Evolutionary conservation across 2,888 invertebrate species (phyloP).

Genomic region (Cremastinae sp.): DNA sequence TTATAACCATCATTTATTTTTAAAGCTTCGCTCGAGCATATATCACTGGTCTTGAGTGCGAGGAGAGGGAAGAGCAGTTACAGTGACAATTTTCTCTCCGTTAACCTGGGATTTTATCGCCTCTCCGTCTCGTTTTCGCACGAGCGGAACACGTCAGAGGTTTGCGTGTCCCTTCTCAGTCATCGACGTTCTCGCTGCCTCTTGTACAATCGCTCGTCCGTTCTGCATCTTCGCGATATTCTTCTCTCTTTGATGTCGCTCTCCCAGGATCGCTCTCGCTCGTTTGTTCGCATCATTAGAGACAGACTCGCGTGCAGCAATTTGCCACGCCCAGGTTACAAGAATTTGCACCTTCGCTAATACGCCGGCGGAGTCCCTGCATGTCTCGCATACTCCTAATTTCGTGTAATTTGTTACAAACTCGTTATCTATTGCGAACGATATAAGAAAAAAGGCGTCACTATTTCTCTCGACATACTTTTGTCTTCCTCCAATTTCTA

Average conservation of each 20-base stretch:
- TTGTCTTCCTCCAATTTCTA: too few species aligned
- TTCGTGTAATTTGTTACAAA: conserved; percentile 1
- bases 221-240: conserved; percentile 45
- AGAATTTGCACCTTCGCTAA: conserved; percentile 74
- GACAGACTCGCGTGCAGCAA: conserved; percentile 76
- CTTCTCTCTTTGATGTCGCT: conserved; percentile 41
- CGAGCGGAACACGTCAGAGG: conserved; percentile 14
- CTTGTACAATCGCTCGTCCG: conserved; percentile 36
- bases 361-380: conserved; percentile 41
- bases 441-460: too few species aligned
- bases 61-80: conserved; percentile 22
- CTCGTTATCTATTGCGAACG: too few species aligned
- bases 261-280: conserved; percentile 64
- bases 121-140: conserved; percentile 1
- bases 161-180: conserved; percentile 55
- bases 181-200: conserved; percentile 57
- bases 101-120: conserved; percentile 48
- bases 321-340: conserved; percentile 76
- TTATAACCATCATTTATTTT: conserved; percentile 36
- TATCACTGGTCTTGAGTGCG: conserved; percentile 17
- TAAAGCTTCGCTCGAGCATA: conserved; percentile 19
- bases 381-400: conserved; percentile 26
- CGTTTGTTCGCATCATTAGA: conserved; percentile 78
- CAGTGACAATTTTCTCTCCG: conserved; percentile 39
- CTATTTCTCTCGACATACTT: too few species aligned